Base-by-base conservation (phyloP, 2,797 vertebrate genomes). In the Enteromius thamalakanensis region DNA sequence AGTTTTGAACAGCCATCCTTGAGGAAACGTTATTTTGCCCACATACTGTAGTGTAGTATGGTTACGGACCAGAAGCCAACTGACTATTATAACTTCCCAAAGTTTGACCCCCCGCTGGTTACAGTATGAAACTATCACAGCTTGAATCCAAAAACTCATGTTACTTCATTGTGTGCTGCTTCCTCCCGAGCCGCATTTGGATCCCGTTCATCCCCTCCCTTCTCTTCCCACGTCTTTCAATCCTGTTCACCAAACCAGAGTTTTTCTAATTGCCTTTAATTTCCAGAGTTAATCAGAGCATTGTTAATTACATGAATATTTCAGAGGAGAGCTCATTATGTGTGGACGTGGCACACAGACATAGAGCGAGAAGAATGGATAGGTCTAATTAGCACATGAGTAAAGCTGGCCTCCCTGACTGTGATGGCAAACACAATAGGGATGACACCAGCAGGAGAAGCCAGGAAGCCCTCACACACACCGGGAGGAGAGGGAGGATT, bases 231-330 rank as follows among this genome's bases (percentile, higher is more conserved):
- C 0, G 1, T 47, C 49, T 58, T 74, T 40, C 58, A 37, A 32
- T 62, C 60, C 29, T 60, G 7, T 49, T 51, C 55, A 21, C 29
- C 53, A 74, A 81, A 62, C 53, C 64, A 6, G 32, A 40, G 42
- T 92, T 92, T 93, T 91, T 89, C 88, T 93, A 94, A 94, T 94
- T 93, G 91, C 88, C 87, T 92, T 93, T 93, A 89, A 93, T 94
- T 92, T 92, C 89, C 86, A 86, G 90, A 87, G 89, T 92, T 93
- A 94, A 95, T 95, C 92, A 93, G 91, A 90, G 91, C 90, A 91
- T 93, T 93, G 91, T 94, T 94, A 95, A 95, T 95, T 91, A 91
- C 92, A 90, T 93, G 91, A 93, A 94, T 94, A 91, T 94, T 94
- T 93, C 90, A 92, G 87, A 91, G 91, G 87, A 90, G 89, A 90